Base-by-base conservation (phyloP, 1,140 invertebrate genomes). In the Mycetomoellerius zeteki region DNA sequence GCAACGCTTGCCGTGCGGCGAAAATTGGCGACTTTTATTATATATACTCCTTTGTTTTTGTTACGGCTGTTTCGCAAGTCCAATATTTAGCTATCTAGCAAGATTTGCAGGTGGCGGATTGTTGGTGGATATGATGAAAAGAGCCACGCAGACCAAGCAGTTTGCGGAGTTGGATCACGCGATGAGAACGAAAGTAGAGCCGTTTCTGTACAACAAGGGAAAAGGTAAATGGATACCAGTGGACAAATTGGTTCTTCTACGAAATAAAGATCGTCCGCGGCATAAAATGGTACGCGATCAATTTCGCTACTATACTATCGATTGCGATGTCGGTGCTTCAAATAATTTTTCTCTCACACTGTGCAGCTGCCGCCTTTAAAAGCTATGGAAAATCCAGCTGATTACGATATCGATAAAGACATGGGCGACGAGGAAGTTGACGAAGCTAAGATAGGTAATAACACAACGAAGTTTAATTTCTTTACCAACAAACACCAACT, bases 141-240 rank as follows among this genome's bases (percentile, higher is more conserved):
- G 98, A 91, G 98, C 98, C 0, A 96, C 97, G 0, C 97, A 98
- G 92, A 98, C 97, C 47, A 98, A 98, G 94, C 97, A 99, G 91
- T 99, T 97, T 92, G 97, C 97, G 0, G 98, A 99, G 94, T 96
- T 99, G 56, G 98, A 99, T 94, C 97, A 98, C 94, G 98, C 98
- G 4, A 98, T 99, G 43, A 97, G 98, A 94, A 98, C 97, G 6
- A 98, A 99, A 95, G 98, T 99, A 1, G 97, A 98, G 90, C 98
- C 98, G 0, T 99, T 98, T 95, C 94, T 99, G 10, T 99, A 99
- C 94, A 99, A 99, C 92, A 98, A 97, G 93, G 99, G 99, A 1
- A 96, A 97, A 92, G 99, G 99, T 0, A 97, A 97, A 76, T 97
- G 98, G 94, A 97, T 99, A 91, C 98, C 98, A 0, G 97, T 99